Evolutionary conservation across 2,797 vertebrate genomes (phyloP).

Genomic region (Rhabdophis nuchalis): DNA sequence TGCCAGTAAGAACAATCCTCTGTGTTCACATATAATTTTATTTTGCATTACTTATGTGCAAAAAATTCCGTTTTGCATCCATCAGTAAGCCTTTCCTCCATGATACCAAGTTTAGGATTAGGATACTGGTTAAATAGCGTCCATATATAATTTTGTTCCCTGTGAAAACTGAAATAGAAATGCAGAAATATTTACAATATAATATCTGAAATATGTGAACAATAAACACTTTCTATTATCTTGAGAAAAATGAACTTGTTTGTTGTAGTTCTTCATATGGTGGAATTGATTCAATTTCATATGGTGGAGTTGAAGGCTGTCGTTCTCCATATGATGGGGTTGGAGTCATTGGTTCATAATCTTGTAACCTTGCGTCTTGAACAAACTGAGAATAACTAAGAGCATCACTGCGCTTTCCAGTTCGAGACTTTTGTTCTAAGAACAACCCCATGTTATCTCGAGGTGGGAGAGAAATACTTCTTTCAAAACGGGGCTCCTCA

Average conservation of each 20-base stretch:
- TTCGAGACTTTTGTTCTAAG: conserved; percentile 80
- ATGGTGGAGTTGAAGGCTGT: background rate
- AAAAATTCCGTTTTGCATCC: background rate
- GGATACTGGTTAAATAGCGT: background rate
- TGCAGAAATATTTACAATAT: background rate
- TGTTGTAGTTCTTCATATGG: background rate
- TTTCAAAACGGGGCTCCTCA: conserved; percentile 76
- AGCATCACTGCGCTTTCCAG: conserved; percentile 71
- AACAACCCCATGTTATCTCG: conserved; percentile 78
- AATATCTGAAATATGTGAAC: background rate
- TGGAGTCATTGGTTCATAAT: conserved; percentile 17
- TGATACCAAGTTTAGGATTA: background rate
- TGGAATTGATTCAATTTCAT: background rate
- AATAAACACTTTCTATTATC: background rate
- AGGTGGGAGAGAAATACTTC: conserved; percentile 77
- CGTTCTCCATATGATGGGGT: background rate
- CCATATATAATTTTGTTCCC: background rate
- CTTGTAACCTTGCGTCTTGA: conserved; percentile 53
- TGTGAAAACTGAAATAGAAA: background rate
- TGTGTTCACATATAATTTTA: background rate
- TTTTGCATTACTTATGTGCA: background rate
- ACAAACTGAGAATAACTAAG: conserved; percentile 77
- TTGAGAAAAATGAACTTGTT: background rate
- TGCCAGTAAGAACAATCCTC: background rate
- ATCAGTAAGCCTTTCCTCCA: background rate